Evolutionary conservation across 2,797 vertebrate genomes (phyloP).

Genomic region (Cyclopterus lumpus): DNA sequence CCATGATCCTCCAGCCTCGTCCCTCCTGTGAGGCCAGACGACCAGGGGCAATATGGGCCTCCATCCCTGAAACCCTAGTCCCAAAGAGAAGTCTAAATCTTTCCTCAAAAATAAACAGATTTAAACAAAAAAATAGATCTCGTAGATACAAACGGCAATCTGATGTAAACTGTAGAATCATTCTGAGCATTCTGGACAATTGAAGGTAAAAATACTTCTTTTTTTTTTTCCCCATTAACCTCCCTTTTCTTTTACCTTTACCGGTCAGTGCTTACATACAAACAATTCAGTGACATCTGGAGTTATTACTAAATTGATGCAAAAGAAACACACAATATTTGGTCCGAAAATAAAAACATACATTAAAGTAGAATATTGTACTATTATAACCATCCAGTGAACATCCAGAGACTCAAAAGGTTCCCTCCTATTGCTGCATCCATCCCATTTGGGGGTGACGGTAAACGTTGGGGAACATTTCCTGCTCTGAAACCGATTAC

Average conservation of each 20-base stretch:
- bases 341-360: constrained; percentile 67
- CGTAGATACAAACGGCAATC: constrained; percentile 74
- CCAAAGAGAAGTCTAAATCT: constrained; percentile 50
- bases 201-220: constrained; percentile 73
- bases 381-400: constrained; percentile 60
- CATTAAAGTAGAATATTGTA: constrained; percentile 66
- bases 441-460: constrained; percentile 45
- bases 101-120: constrained; percentile 66
- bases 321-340: constrained; percentile 70
- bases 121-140: constrained; percentile 76
- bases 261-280: constrained; percentile 75
- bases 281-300: constrained; percentile 77
- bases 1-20: constrained; percentile 75
- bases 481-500: constrained; percentile 12
- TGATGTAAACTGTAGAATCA: constrained; percentile 76
- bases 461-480: background rate
- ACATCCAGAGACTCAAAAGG: constrained; percentile 76
- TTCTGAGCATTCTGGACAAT: constrained; percentile 73
- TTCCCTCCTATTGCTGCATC: constrained; percentile 81
- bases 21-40: constrained; percentile 83
- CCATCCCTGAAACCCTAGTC: constrained; percentile 49
- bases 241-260: constrained; percentile 63
- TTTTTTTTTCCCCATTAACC: constrained; percentile 31
- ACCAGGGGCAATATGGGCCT: constrained; percentile 74
- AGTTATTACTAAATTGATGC: constrained; percentile 74